Percentiles rank a stretch among this genome's conserved stretches.
phyloP scores from a whole-genome alignment of 2,888 invertebrate species.

The Clusia tigrina region DNA sequence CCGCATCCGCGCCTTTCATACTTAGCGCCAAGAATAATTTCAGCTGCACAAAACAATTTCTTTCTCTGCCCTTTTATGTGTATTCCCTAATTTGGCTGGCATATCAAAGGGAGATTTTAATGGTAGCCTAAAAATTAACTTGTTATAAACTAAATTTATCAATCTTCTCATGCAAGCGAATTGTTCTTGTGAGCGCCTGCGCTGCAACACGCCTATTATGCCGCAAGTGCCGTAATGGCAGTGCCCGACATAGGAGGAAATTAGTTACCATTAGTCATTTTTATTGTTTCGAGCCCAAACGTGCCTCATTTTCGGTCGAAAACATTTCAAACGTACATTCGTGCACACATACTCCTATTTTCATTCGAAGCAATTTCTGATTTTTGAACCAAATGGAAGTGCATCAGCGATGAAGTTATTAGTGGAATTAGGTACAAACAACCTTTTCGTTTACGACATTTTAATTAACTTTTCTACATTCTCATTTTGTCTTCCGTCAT shows the following conservation, averaged over 20 bases:
- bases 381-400: not conserved
- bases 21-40: not conserved
- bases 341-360: too few relatives aligned
- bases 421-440: not conserved
- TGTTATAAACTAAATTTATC: constrained; percentile 5
- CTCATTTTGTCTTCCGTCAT: not conserved
- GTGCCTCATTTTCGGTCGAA: constrained; percentile 17
- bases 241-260: constrained; percentile 45
- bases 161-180: not conserved
- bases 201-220: constrained; percentile 16
- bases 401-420: constrained; percentile 8
- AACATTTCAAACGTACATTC: too few relatives aligned
- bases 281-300: constrained; percentile 45
- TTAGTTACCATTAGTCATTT: constrained; percentile 57
- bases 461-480: constrained; percentile 48
- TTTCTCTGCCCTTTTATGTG: not conserved
- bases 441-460: constrained; percentile 42
- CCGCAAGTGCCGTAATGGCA: not conserved
- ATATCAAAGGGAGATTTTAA: constrained; percentile 3
- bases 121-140: constrained; percentile 4
- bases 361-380: constrained; percentile 33
- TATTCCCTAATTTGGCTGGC: not conserved
- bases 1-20: not conserved
- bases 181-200: constrained; percentile 12
- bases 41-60: not conserved